Evolutionary conservation across 2,113 vertebrate genomes (phyloP), one percentile per base, ranked within the genome.

Genomic region (Gadus chalcogrammus): DNA sequence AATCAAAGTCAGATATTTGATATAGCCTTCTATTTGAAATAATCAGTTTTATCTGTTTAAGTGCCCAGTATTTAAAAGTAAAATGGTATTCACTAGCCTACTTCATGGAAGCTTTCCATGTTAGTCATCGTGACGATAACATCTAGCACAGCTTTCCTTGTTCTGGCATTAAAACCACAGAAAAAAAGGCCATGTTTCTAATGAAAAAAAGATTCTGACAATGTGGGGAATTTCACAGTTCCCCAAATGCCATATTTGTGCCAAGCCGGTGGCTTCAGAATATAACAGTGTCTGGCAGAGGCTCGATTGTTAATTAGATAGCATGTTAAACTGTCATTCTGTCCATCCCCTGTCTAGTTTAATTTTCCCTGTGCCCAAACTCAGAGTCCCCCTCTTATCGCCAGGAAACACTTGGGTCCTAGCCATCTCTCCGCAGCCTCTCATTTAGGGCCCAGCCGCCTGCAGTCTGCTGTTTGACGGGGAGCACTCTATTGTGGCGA

Each of bases 251-350:
- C 13, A 20, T 70, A 70, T 79, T 74, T 75, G 18, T 71, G 67
- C 71, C 81, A 78, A 79, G 67, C 76, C 66, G 55, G 70, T 76
- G 69, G 24, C 69, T 69, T 84, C 56, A 77, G 71, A 75, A 66
- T 60, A 20, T 74, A 70, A 61, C 67, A 67, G 69, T 82, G 76
- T 82, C 71, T 83, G 85, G 70, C 71, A 61, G 65, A 71, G 71
- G 75, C 63, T 71, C 42, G 85, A 85, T 89, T 82, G 75, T 87
- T 89, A 87, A 89, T 91, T 84, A 86, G 85, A 89, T 87, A 84
- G 73, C 71, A 64, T 73, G 69, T 81, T 82, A 82, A 85, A 80
- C 68, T 77, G 72, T 72, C 85, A 79, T 72, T 83, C 76, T 79
- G 65, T 73, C 67, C 16, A 4, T 83, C 78, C 81, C 74, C 72